Conservation (phyloP, 1,140 invertebrate genomes). For the Nephila pilipes region DNA sequence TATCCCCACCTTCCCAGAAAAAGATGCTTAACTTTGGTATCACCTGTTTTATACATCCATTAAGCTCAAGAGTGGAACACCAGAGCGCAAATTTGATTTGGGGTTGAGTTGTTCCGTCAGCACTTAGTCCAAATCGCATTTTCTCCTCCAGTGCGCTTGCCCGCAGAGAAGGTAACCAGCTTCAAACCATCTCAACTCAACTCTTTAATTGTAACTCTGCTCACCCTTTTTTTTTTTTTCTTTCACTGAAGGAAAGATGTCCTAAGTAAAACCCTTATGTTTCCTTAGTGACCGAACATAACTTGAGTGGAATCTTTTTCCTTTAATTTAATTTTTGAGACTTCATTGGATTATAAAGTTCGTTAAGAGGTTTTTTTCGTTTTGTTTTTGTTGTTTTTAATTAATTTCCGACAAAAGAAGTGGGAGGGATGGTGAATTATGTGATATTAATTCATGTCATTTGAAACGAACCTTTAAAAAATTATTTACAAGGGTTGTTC, state of each 20-base stretch:
- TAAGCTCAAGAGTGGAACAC: background rate
- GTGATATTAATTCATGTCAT: too few species aligned
- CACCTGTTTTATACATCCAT: conserved; percentile 9
- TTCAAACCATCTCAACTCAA: background rate
- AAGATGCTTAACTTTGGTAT: background rate
- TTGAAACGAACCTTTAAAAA: too few species aligned
- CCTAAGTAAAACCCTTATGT: background rate
- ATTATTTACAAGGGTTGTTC: too few species aligned
- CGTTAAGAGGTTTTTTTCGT: background rate
- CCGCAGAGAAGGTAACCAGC: background rate
- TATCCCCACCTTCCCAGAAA: background rate
- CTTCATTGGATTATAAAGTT: background rate
- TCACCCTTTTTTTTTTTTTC: background rate
- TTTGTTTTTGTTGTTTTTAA: too few species aligned
- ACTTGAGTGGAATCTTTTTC: background rate
- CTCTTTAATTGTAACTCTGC: background rate
- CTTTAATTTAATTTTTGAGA: background rate
- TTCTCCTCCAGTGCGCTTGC: background rate
- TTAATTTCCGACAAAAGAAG: too few species aligned
- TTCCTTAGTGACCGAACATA: background rate
- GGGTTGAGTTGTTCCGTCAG: background rate
- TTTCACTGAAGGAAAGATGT: background rate
- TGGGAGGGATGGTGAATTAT: too few species aligned
- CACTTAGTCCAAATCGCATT: conserved; percentile 2
- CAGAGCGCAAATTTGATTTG: background rate